phyloP scores from a whole-genome alignment of 1,140 invertebrate genomes.

The Lasaia peninsularis region DNA sequence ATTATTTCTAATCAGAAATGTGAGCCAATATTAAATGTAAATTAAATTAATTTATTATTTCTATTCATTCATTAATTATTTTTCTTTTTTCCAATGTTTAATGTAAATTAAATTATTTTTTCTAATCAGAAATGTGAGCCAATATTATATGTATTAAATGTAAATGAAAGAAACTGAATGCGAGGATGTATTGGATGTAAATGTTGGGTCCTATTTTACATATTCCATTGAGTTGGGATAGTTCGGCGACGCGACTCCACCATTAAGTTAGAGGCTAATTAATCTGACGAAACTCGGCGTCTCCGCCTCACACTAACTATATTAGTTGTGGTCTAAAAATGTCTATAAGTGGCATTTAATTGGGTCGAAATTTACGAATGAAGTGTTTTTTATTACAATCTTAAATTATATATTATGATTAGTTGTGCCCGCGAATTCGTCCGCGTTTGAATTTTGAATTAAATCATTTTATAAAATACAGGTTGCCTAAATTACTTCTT shows the following conservation, averaged over 20 bases:
- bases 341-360: no score
- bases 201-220: conserved; percentile 16
- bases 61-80: no score
- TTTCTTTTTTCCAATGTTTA: neutral
- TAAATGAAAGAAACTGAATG: neutral
- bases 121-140: neutral
- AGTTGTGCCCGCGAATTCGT: no score
- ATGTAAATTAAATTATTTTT: no score
- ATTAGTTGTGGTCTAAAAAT: conserved; percentile 23
- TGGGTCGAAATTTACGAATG: conserved; percentile 21
- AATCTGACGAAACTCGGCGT: conserved; percentile 52
- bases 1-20: no score
- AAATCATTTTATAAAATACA: no score
- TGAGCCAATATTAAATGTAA: no score
- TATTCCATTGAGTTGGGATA: conserved; percentile 16
- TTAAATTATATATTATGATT: no score
- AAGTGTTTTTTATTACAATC: neutral
- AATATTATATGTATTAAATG: neutral
- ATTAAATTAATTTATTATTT: no score
- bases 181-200: conserved; percentile 15
- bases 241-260: conserved; percentile 36
- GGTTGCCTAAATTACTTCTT: no score
- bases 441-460: no score
- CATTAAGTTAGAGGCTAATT: conserved; percentile 66
- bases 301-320: conserved; percentile 47